phyloP scores from a whole-genome alignment of 2,797 vertebrate genomes.

The Pogonophryne albipinna region DNA sequence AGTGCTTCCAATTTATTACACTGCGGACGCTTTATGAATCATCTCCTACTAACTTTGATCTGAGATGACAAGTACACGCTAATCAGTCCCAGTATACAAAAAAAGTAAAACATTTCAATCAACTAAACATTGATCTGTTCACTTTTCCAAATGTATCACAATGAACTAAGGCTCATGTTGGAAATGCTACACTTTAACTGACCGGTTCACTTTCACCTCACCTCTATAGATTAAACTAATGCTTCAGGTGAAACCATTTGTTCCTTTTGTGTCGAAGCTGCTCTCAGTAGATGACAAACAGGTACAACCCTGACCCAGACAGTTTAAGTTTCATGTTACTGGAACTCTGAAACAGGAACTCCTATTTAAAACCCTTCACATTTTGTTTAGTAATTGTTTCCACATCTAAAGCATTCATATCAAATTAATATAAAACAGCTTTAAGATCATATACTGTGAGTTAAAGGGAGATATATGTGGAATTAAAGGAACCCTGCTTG shows the following conservation, averaged over 20 bases:
- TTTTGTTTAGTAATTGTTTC: background rate
- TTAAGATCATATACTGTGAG: constrained; percentile 17
- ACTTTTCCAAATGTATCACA: constrained; percentile 11
- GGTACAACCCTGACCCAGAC: constrained; percentile 11
- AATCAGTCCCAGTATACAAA: constrained; percentile 39
- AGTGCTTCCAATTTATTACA: constrained; percentile 70
- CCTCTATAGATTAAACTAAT: constrained; percentile 18
- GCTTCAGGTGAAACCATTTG: constrained; percentile 26
- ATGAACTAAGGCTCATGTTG: background rate
- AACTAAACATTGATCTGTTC: background rate
- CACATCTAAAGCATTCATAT: constrained; percentile 24
- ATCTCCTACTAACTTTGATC: constrained; percentile 69
- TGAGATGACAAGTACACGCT: constrained; percentile 54
- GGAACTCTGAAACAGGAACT: constrained; percentile 22
- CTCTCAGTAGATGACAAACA: constrained; percentile 24
- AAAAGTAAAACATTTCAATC: constrained; percentile 4
- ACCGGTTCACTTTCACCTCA: constrained; percentile 13
- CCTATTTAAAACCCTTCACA: constrained; percentile 1
- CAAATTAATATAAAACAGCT: constrained; percentile 18
- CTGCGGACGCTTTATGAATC: constrained; percentile 66
- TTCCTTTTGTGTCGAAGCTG: constrained; percentile 14
- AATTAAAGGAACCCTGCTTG: constrained; percentile 36
- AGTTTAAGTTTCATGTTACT: constrained; percentile 29
- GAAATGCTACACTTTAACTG: constrained; percentile 23
- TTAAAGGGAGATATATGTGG: constrained; percentile 19